These are phyloP conservation scores for Thymelicus acteon DNA, from an alignment of 2,888 invertebrate genomes.

Conservation along the genomic window DNA sequence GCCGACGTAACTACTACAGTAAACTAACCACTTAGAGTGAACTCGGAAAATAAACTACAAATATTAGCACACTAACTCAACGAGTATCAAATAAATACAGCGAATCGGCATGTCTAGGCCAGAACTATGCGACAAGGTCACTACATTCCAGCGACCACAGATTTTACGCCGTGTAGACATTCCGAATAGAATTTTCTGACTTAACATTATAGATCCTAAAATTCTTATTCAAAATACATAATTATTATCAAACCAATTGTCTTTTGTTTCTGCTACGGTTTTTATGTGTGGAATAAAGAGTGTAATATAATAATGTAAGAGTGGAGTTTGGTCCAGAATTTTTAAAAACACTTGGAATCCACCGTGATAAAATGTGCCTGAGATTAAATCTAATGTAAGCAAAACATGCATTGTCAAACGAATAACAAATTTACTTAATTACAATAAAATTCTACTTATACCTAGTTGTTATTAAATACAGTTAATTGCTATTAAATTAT, in stretches of 20 bases:
- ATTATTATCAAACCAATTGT: too few relatives aligned
- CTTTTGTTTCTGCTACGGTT: too few relatives aligned
- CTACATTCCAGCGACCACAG: conserved; percentile 9
- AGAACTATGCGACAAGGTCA: conserved; percentile 26
- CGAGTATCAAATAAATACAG: conserved; percentile 55
- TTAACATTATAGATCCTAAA: too few relatives aligned
- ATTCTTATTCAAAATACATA: too few relatives aligned
- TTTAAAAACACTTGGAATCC: too few relatives aligned
- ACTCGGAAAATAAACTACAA: conserved; percentile 25
- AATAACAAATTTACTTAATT: neutral
- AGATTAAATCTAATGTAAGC: too few relatives aligned
- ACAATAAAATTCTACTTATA: too few relatives aligned
- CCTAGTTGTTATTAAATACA: neutral
- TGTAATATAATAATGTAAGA: too few relatives aligned
- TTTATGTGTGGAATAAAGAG: too few relatives aligned
- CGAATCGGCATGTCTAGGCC: conserved; percentile 61
- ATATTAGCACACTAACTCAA: conserved; percentile 43
- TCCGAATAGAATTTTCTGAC: neutral
- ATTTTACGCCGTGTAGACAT: neutral
- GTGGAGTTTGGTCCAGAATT: too few relatives aligned
- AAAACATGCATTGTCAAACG: neutral
- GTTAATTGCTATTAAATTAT: neutral
- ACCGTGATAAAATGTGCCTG: too few relatives aligned
- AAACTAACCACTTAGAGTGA: conserved; percentile 31
- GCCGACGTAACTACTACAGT: conserved; percentile 11